A percentile compares a stretch with the other conserved stretches of the same genome.
phyloP scores from a whole-genome alignment of 2,888 invertebrate genomes.

The Sinotaia quadrata region DNA sequence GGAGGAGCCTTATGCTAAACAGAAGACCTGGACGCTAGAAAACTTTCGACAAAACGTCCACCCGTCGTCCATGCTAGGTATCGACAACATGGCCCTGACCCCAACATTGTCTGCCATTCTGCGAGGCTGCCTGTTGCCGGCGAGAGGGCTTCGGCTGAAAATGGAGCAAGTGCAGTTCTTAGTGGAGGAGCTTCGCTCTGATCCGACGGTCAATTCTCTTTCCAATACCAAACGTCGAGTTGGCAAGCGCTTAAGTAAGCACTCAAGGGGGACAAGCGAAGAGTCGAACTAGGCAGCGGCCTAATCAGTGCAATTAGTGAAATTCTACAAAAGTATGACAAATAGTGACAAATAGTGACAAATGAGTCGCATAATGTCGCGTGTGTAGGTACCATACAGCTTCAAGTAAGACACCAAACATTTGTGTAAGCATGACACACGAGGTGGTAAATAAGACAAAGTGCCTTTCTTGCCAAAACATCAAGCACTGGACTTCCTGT shows the following conservation, averaged over 20 bases:
- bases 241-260: neutral
- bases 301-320: neutral
- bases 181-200: constrained; percentile 4
- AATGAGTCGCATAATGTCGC: neutral
- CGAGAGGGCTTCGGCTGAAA: constrained; percentile 5
- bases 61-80: constrained; percentile 44
- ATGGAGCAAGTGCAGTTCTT: constrained; percentile 4
- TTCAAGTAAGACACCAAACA: neutral
- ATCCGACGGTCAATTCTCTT: constrained; percentile 9
- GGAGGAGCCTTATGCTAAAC: constrained; percentile 28
- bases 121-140: constrained; percentile 29
- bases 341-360: neutral
- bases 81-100: constrained; percentile 16
- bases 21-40: constrained; percentile 37
- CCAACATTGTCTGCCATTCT: constrained; percentile 25
- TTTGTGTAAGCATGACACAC: neutral
- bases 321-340: neutral
- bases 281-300: neutral
- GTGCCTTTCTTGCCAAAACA: too few relatives aligned
- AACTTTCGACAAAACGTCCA: constrained; percentile 44
- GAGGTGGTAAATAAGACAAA: too few relatives aligned
- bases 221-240: neutral
- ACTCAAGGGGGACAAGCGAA: neutral
- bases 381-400: neutral
- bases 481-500: too few relatives aligned